Evolutionary conservation across 2,888 invertebrate genomes (phyloP), one percentile per base, ranked within the genome.

Genomic region (Sepiola atlantica): DNA sequence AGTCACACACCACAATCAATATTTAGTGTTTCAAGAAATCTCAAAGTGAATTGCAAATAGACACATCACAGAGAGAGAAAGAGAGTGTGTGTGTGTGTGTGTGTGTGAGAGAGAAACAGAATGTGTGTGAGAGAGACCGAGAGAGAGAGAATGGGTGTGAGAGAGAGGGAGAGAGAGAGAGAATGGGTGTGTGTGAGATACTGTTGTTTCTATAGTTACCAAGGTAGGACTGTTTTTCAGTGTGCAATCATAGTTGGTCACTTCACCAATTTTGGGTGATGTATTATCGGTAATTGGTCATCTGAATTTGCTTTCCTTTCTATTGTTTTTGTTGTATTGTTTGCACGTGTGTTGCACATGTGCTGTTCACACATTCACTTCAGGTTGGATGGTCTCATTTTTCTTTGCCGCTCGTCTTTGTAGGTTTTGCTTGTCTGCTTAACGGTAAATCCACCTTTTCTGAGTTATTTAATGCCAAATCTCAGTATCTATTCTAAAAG

Each of bases 241-340:
- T 77, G 77, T 24, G 24, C 10, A 21, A 24, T 24, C 20, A 57
- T 57, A 21, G 57, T 57, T 77, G 28, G n/a, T 77, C n/a, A n/a
- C 28, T 77, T 77, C 24, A 24, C n/a, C 77, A 28, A 77, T 77
- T 77, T 77, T 77, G 10, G 77, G 77, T 77, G 77, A 77, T 77
- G 57, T 57, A 57, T 57, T 24, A 57, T 24, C 24, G 28, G 45
- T 8, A 2, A 94, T 94, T 95, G 95, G 94, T 94, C 94, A 95
- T 94, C 94, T 95, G 94, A 94, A 95, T 95, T 91, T 94, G 94
- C 92, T 90, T 91, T 45, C 45, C 8, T 8, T 45, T 91, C 93
- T 92, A 10, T 28, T 21, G 77, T 12, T 77, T 21, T n/a, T 77
- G 77, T n/a, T 77, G 77, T 77, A 28, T 77, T 45, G 12, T 28